Base-by-base conservation (phyloP, 2,113 vertebrate genomes). In the Macquaria ambigua region DNA sequence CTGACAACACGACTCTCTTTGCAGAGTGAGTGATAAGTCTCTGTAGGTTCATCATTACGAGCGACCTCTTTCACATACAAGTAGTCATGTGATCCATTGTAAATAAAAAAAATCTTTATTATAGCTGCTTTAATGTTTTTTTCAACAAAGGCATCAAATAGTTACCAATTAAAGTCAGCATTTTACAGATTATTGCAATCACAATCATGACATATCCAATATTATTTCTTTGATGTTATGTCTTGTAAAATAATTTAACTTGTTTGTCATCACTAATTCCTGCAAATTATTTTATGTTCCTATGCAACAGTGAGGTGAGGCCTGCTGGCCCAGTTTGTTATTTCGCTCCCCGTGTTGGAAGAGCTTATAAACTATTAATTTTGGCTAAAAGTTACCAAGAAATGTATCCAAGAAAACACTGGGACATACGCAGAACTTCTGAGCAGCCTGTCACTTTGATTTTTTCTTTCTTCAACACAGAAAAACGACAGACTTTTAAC, bases 321-420 rank as follows among this genome's bases (percentile, higher is more conserved):
- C 72, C 63, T 46, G 25, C 52, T 67, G 21, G 28, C 41, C 34
- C 73, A 31, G 20, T 71, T 55, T 52, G 46, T 25, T 31, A 15
- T 74, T 77, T 74, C 34, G 41, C 59, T 37, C 74, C 34, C 61
- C 12, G 34, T 28, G 50, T 64, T 31, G 46, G 25, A 62, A 39
- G 58, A 50, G 69, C 63, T 69, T 23, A 68, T 67, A 52, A 85
- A 73, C 62, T 58, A 85, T 87, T 91, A 82, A 79, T 74, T 81
- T 72, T 78, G 84, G 69, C 63, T 34, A 21, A 77, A 80, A 46
- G 20, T 50, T 76, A 37, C 37, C 6, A 52, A 75, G 53, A 23
- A 55, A 76, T 59, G 31, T n/a, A 34, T 34, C 16, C 25, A 37
- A 48, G n/a, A 59, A 73, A 79, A 34, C 43, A 43, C 23, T 23